Base-by-base conservation (phyloP, 2,113 vertebrate species). In the Nipponia nippon region DNA sequence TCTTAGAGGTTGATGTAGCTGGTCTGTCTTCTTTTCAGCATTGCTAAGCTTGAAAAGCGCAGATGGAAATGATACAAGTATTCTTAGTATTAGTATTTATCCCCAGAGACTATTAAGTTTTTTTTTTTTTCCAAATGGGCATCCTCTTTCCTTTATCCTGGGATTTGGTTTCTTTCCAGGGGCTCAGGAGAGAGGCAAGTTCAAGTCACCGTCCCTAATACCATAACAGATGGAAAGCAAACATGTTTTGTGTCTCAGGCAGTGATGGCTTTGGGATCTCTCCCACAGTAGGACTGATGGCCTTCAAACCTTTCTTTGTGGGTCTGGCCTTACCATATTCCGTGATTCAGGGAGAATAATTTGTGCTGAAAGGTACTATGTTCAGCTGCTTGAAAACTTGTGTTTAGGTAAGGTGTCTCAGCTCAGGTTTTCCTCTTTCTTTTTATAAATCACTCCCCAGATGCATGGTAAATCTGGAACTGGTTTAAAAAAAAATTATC, bases 261-360 rank as follows among this genome's bases (percentile, higher is more conserved):
- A 53, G 98, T 15, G 92, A 80, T 13, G 98, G 98, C 77, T 98
- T 99, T 12, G 98, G 98, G 16, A 93, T 99, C 34, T 97, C 98
- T 3, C 97, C 98, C 46, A 95, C 87, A 46, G 59, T 66, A 1
- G 88, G 92, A 30, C 93, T 98, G 50, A 98, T 90, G 1, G 97
- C 96, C 71, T 99, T 99, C 97, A 97, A 98, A 97, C 97, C 98
- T 0, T 99, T 98, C 96, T 99, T 99, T 23, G 97, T 98, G 40
- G 98, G 98, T 16, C 97, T 98, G 78, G 97, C 98, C 4, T 59
- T 99, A 30, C 98, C 98, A 9, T 98, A 98, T 96, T 98, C 98
- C 2, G 96, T 99, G 52, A 88, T 98, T 70, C 75, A 94, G 8
- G 98, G 98, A 44, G 98, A 99, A 89, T 97, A 93, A 50, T 98